These are phyloP conservation scores for Penaeus monodon DNA, from an alignment of 2,888 invertebrate species.

Conservation along the genomic window DNA sequence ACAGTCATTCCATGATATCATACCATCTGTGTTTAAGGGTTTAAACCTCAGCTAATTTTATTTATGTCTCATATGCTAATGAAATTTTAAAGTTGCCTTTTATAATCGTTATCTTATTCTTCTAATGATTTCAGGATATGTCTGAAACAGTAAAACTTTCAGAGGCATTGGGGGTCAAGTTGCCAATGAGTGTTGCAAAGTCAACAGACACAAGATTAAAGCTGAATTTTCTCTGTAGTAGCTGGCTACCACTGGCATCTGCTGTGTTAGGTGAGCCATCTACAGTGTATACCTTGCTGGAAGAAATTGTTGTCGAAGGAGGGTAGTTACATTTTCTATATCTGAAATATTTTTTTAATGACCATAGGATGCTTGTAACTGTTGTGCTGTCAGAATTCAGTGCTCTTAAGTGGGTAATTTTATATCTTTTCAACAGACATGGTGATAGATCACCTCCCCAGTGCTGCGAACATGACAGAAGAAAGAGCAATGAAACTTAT, in stretches of 20 bases:
- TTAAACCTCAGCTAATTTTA: too few relatives aligned
- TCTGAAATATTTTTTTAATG: background rate
- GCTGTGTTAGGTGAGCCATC: slow-evolving; percentile 76
- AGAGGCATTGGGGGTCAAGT: slow-evolving; percentile 82
- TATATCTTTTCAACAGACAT: slow-evolving; percentile 72
- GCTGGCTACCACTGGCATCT: slow-evolving; percentile 89
- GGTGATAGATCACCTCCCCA: slow-evolving; percentile 85
- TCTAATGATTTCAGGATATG: slow-evolving; percentile 73
- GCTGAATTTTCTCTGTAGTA: slow-evolving; percentile 84
- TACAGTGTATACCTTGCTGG: background rate
- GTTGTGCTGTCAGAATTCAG: background rate
- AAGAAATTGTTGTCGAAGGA: too few relatives aligned
- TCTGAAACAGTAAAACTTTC: slow-evolving; percentile 80
- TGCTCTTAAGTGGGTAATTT: background rate
- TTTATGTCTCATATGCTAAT: too few relatives aligned
- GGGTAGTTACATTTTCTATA: background rate
- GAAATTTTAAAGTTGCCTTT: background rate
- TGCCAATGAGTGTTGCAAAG: slow-evolving; percentile 78
- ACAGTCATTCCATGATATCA: too few relatives aligned
- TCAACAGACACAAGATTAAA: slow-evolving; percentile 83
- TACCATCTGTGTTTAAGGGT: too few relatives aligned
- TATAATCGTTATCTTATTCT: slow-evolving; percentile 10
- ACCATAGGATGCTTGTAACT: background rate
- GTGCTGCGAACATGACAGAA: slow-evolving; percentile 81
- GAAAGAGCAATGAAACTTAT: slow-evolving; percentile 87